Evolutionary conservation across 2,888 invertebrate species (phyloP).

Genomic region (Leptothorax acervorum): DNA sequence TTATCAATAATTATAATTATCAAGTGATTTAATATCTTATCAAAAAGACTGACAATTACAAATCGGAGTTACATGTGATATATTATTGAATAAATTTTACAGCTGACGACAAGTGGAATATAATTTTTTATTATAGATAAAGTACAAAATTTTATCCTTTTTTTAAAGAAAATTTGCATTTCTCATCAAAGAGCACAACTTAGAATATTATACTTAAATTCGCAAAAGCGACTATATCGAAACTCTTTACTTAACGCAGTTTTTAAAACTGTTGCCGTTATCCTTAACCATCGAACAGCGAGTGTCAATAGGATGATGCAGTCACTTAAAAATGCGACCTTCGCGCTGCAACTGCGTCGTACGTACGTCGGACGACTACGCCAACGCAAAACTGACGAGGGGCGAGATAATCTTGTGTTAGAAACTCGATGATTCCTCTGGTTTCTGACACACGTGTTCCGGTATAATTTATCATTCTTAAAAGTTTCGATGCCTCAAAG

Average conservation of each 20-base stretch:
- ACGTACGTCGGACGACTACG: constrained; percentile 44
- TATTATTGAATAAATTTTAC: neutral
- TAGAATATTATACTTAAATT: constrained; percentile 41
- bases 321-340: constrained; percentile 77
- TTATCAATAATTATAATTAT: neutral
- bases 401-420: constrained; percentile 22
- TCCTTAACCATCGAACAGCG: constrained; percentile 65
- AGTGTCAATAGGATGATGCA: constrained; percentile 77
- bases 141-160: neutral
- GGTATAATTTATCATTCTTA: constrained; percentile 12
- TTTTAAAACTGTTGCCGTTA: constrained; percentile 59
- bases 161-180: constrained; percentile 10
- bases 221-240: constrained; percentile 37
- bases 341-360: constrained; percentile 71
- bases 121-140: neutral
- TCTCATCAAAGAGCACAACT: constrained; percentile 13
- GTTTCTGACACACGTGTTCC: constrained; percentile 17
- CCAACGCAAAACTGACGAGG: constrained; percentile 17
- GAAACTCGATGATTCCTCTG: constrained; percentile 11
- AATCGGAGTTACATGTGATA: neutral
- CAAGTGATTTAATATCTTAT: neutral
- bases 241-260: constrained; percentile 47
- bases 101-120: neutral
- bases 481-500: neutral
- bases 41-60: neutral